Evolutionary conservation across 2,797 vertebrate genomes (phyloP), one percentile per base, ranked within the genome.

Genomic region (Lycodopsis pacificus): DNA sequence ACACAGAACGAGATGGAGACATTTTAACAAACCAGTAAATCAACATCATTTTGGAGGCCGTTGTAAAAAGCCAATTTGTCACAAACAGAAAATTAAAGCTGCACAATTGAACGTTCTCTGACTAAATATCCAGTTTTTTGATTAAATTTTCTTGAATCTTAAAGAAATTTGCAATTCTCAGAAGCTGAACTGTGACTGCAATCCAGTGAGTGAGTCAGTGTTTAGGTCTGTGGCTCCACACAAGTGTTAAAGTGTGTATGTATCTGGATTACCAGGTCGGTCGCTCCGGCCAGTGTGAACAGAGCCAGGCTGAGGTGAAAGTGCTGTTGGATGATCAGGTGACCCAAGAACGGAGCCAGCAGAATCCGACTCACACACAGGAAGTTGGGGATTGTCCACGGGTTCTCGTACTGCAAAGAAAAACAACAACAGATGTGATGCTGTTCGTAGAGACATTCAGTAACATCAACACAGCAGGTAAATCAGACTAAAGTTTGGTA

Each of bases 341-440:
- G 96, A 76, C 97, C 98, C 67, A 99, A 89, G 76, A 97, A 94
- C 0, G 98, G 98, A 19, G 98, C 96, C 89, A 99, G 88, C 30
- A 96, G 88, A 76, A 99, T 99, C 71, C 98, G 96, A 11, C 96
- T 96, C 94, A 99, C 92, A 25, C 98, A 99, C 86, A 99, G 88
- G 72, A 98, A 91, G 77, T 99, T 99, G 30, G 98, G 98, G 87
- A 99, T 93, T 0, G 98, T 99, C 98, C 98, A 99, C 0, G 98
- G 98, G 88, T 99, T 99, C 92, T 99, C 98, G 88, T 99, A 97
- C 98, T 99, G 81, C 32, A 83, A 0, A 49, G 4, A 8, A 22
- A 10, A 7, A 22, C 1, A 79, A 80, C 71, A 68, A 66, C 34
- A 73, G 2, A 59, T 4, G 0, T 49, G 3, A 22, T 0, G 25